Evolutionary conservation across 2,113 vertebrate genomes (phyloP), one percentile per base, ranked within the genome.

Genomic region (Herpetotheres cachinnans): DNA sequence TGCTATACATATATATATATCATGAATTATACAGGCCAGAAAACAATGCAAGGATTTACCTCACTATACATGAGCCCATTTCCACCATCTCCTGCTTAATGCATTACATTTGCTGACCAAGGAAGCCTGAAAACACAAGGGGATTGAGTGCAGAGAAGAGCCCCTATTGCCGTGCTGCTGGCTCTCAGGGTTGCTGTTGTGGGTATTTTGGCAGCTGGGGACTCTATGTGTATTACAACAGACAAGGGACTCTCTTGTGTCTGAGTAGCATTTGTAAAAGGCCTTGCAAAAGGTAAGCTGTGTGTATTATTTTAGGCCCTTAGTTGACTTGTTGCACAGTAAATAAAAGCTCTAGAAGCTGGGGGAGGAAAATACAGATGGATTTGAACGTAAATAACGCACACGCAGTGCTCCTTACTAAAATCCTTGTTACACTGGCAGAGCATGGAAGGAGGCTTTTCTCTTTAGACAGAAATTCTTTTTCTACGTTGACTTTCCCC

Each of bases 131-230:
- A 88, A 77, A 62, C 22, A 18, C 14, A n/a, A 62, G 40, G 25
- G 15, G 50, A 56, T 6, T 44, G 58, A 76, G 40, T 6, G 30
- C 40, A 34, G 17, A 24, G 29, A 49, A 59, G 30, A 81, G 25
- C 11, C 34, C 4, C 52, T 36, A 1, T 25, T 2, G 2, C 50
- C 0, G 0, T 25, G 34, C 12, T 74, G 19, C 27, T 82, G 63
- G 32, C 26, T 56, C 16, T 79, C 32, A 62, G 46, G 10, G 36
- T 26, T 70, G 65, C 13, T 36, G 6, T 34, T 54, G 36, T 18
- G 40, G 25, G n/a, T 46, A 20, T 58, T 79, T 58, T 61, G 50
- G 46, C 19, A 70, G 2, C 25, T 6, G n/a, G 13, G 59, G 34
- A 27, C 70, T 34, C 9, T 24, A 20, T 8, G 19, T 11, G 9